Evolutionary conservation across 2,888 invertebrate genomes (phyloP).

Genomic region (Amphiduros pacificus): DNA sequence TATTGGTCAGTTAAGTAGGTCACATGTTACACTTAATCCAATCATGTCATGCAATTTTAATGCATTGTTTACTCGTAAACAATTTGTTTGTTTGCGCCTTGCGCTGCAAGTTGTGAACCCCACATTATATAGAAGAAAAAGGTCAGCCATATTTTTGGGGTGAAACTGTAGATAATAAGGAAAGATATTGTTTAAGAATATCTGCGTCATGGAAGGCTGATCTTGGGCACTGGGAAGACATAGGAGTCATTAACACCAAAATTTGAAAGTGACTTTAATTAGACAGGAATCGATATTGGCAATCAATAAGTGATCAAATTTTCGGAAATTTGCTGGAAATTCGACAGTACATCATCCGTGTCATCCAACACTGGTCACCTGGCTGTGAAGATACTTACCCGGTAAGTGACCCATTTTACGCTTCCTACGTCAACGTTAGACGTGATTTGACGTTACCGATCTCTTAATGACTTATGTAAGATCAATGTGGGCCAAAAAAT

Average conservation of each 20-base stretch:
- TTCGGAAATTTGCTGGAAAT: too few relatives aligned
- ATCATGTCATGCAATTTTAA: constrained; percentile 22
- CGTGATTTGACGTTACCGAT: too few relatives aligned
- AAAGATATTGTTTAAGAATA: constrained; percentile 7
- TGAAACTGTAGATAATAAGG: constrained; percentile 19
- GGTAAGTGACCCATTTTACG: neutral
- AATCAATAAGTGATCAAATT: neutral
- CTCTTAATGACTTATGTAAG: too few relatives aligned
- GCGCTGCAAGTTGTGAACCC: constrained; percentile 47
- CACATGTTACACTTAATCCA: constrained; percentile 21
- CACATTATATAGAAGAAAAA: constrained; percentile 38
- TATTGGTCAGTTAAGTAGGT: constrained; percentile 18
- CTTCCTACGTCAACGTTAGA: too few relatives aligned
- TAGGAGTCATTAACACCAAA: neutral
- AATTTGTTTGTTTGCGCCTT: constrained; percentile 53
- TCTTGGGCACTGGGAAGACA: too few relatives aligned
- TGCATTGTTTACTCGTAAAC: constrained; percentile 48
- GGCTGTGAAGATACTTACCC: neutral
- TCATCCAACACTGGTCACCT: constrained; percentile 17
- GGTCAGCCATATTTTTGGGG: constrained; percentile 41
- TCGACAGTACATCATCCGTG: constrained; percentile 17
- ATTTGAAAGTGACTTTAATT: neutral
- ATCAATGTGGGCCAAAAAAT: too few relatives aligned
- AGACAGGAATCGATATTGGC: neutral
- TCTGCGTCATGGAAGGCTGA: too few relatives aligned